phyloP scores from a whole-genome alignment of 2,797 vertebrate species.

The Ispidina lecontei region DNA sequence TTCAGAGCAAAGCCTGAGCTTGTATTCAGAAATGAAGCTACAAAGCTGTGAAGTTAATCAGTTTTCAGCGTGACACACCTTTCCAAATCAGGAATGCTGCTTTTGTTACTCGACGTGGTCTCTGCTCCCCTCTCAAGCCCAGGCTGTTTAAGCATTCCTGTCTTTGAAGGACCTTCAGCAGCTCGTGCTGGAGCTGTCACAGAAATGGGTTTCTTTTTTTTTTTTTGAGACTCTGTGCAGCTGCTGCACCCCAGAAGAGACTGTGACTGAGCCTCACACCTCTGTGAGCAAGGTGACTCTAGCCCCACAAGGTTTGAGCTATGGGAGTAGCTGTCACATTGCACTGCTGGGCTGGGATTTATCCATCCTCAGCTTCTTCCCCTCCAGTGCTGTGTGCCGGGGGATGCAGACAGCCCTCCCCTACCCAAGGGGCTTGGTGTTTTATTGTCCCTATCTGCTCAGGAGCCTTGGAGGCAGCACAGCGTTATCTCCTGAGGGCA shows the following conservation, averaged over 20 bases:
- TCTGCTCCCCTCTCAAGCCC: background rate
- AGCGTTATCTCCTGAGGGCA: rapidly evolving
- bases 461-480: background rate
- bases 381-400: rapidly evolving
- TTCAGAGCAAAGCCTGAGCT: slow-evolving; percentile 8
- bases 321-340: background rate
- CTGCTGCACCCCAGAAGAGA: background rate
- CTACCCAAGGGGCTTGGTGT: background rate
- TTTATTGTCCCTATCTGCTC: background rate
- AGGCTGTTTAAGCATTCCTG: background rate
- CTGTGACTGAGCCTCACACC: background rate
- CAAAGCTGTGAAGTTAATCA: slow-evolving; percentile 26
- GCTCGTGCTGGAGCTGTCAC: rapidly evolving
- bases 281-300: background rate
- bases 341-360: background rate
- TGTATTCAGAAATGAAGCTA: slow-evolving; percentile 6
- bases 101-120: background rate
- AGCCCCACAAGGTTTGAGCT: background rate
- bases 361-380: background rate
- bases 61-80: background rate
- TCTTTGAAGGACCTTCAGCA: background rate
- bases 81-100: background rate
- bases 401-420: background rate
- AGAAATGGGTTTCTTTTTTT: background rate
- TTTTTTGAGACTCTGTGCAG: background rate